These are phyloP conservation scores for Saccopteryx bilineata DNA, from an alignment of 2,113 vertebrate species.

Conservation along the genomic window DNA sequence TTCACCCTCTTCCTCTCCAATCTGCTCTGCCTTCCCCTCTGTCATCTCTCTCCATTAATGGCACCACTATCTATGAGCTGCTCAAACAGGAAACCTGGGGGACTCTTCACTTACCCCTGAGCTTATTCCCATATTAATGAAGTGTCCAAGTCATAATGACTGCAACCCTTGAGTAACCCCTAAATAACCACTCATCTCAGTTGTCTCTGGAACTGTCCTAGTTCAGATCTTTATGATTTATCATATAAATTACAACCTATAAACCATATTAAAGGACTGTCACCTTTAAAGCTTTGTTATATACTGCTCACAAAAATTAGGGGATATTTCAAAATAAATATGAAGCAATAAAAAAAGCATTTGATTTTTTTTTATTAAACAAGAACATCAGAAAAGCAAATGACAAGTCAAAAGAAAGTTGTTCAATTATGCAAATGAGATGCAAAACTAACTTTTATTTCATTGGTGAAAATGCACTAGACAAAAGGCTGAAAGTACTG, in stretches of 20 bases:
- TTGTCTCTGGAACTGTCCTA: not conserved
- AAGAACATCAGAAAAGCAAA: no score
- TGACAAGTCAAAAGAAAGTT: no score
- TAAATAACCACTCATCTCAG: constrained; percentile 13
- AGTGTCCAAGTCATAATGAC: constrained; percentile 2
- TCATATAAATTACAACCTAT: not conserved
- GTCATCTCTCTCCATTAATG: not conserved
- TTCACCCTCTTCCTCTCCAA: not conserved
- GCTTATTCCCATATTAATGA: not conserved
- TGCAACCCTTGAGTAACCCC: not conserved
- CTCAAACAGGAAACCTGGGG: not conserved
- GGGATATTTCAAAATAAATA: no score
- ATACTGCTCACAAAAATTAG: no score
- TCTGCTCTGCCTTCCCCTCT: not conserved
- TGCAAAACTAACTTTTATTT: no score
- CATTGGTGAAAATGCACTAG: no score
- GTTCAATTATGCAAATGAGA: no score
- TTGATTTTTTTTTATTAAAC: no score
- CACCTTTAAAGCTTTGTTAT: not conserved
- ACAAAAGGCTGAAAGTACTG: no score
- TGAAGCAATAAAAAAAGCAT: no score
- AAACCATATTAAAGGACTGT: not conserved
- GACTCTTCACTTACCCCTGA: not conserved
- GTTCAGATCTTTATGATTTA: not conserved
- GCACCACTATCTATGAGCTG: not conserved